Evolutionary conservation across 2,113 vertebrate genomes (phyloP).

Genomic region (Sphyrna mokarran): DNA sequence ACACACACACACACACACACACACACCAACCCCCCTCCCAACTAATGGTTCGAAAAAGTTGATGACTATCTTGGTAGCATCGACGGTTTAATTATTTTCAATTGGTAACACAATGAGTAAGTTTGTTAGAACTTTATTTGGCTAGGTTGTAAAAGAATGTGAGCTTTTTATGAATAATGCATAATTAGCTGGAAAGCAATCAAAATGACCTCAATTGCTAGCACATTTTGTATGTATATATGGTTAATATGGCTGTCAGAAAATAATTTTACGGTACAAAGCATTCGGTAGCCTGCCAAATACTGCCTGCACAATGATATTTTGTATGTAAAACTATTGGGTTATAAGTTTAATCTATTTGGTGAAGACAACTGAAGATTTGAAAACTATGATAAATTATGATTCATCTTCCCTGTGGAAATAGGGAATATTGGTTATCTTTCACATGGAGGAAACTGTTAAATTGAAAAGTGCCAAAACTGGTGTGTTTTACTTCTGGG

Average conservation of each 20-base stretch:
- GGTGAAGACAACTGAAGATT: not conserved
- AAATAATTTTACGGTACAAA: constrained; percentile 3
- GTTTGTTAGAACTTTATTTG: not conserved
- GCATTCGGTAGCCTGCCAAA: not conserved
- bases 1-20: too few species aligned
- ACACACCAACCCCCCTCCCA: too few species aligned
- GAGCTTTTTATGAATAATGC: not conserved
- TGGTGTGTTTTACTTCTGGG: not conserved
- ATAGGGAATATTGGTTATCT: not conserved
- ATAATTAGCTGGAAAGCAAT: not conserved
- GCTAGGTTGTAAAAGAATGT: not conserved
- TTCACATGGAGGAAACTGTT: not conserved
- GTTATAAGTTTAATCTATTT: not conserved
- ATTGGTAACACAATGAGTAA: not conserved
- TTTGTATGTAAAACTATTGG: not conserved
- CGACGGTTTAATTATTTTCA: not conserved
- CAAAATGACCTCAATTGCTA: not conserved
- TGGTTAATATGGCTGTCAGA: not conserved
- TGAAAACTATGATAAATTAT: not conserved
- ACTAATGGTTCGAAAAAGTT: not conserved
- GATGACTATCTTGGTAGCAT: not conserved
- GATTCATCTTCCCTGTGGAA: not conserved
- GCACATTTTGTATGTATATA: not conserved
- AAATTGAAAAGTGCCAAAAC: not conserved
- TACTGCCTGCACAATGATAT: not conserved